Conservation (phyloP, 2,113 vertebrate species). For the Microcebus jonahi region DNA sequence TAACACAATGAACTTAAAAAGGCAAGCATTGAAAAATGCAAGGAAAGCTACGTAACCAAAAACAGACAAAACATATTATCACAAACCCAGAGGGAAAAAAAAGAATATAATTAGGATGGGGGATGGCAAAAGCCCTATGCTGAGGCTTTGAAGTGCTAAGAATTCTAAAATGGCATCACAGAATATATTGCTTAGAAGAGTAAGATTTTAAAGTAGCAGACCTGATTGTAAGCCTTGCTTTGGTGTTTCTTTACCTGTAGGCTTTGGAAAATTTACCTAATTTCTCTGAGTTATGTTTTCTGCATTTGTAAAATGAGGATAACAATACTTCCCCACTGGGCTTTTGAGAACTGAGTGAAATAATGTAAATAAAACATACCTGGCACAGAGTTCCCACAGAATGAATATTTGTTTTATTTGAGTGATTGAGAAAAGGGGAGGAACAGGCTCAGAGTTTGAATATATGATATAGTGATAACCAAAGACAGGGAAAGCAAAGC, state of each 20-base stretch:
- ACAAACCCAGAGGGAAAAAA: neutral
- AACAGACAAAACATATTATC: neutral
- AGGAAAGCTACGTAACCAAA: neutral
- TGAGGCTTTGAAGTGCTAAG: conserved; percentile 10
- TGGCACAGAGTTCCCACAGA: neutral
- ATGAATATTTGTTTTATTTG: neutral
- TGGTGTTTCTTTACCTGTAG: neutral
- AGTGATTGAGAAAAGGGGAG: neutral
- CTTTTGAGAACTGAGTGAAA: neutral
- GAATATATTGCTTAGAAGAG: neutral
- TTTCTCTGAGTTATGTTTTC: neutral
- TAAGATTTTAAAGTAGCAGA: neutral
- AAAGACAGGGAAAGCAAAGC: neutral
- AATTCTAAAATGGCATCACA: conserved; percentile 23
- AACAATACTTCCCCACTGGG: neutral
- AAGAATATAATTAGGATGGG: neutral
- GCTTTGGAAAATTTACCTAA: neutral
- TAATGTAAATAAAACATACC: neutral
- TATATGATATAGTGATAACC: neutral
- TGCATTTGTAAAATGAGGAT: neutral
- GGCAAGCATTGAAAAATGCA: neutral
- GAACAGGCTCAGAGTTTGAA: neutral
- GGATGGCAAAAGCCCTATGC: neutral
- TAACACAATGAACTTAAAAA: neutral
- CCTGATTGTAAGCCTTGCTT: neutral